Base-by-base conservation (phyloP, 2,888 invertebrate genomes). In the Cyaniris semiargus region DNA sequence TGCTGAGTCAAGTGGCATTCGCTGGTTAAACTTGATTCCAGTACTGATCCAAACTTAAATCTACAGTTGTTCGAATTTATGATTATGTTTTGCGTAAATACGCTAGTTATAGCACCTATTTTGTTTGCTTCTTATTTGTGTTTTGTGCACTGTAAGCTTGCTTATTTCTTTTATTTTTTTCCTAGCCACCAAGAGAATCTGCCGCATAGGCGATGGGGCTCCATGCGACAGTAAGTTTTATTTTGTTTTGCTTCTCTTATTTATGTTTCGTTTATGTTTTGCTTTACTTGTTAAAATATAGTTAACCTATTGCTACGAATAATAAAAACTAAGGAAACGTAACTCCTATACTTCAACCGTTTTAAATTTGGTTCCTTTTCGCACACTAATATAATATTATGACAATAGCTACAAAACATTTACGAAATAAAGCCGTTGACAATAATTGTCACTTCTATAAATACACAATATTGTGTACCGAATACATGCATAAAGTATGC, bases 211-310 rank as follows among this genome's bases (percentile, higher is more conserved):
- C 89, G 94, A 84, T 94, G 94, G 94, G 94, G 94, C 79, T 94
- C 94, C 82, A 94, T 94, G 94, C 90, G 94, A 91, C 94, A 94
- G 94, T 94, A 92, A 94, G 94, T 83, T 86, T 83, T 83, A 58
- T 82, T 84, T 85, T 81, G 79, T 81, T 76, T 83, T 83, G 48
- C 3, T 27, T 38, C 23, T 21, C 72, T 34, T 23, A 71, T 34
- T 71, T 71, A 71, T 60, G 23, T 60, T 21, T 8, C 21, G 21
- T 21, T 60, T 8, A 10, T 10, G 38, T 38, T 38, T 38, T 38
- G 38, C 38, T 58, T 58, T 58, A 15, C 56, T 58, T 48, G 15
- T n/a, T n/a, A n/a, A n/a, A n/a, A n/a, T n/a, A n/a, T n/a, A n/a
- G n/a, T n/a, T n/a, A n/a, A n/a, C n/a, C n/a, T n/a, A n/a, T n/a